Evolutionary conservation across 2,113 vertebrate species (phyloP), one percentile per base, ranked within the genome.

Genomic region (Paramormyrops kingsleyae): DNA sequence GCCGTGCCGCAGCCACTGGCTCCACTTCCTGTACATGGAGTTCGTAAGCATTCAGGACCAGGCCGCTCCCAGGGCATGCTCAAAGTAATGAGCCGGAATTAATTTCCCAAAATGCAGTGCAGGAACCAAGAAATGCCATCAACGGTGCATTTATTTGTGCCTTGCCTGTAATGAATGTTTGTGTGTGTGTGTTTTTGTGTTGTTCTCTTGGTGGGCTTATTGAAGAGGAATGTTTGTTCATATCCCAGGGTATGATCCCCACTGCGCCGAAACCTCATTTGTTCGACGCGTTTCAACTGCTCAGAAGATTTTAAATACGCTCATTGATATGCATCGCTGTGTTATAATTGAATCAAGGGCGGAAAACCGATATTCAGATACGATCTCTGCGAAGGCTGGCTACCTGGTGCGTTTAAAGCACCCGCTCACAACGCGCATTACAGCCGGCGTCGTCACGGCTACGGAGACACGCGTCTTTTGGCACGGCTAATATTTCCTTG

Each of bases 341-440:
- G 85, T 53, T 56, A 52, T 52, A 87, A 87, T 53, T 87, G 85
- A 87, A 53, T 87, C 47, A 87, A 87, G 50, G 50, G 50, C 47
- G 19, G 50, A 53, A 87, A 35, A 87, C 49, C 49, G 15, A 87
- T 53, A 35, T 87, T 87, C 47, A 87, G 85, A 53, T 87, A 31
- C 12, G 44, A 86, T 86, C n/a, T 27, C 44, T 8, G 85, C 15
- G 15, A 52, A 87, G 85, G 13, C 27, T 47, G 85, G 17, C 85
- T 53, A 87, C 50, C 85, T 12, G 15, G 85, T 24, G 85, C 31
- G 21, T 53, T 87, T 87, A 50, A 53, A 39, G 47, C 13, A 35
- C 13, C 19, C 27, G 44, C 83, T 17, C 44, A n/a, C 42, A 0
- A 21, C 35, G 70, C 2, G 74, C 74, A 42, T 80, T 80, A 80